phyloP scores from a whole-genome alignment of 2,888 invertebrate genomes.

The Ochlodes sylvanus region DNA sequence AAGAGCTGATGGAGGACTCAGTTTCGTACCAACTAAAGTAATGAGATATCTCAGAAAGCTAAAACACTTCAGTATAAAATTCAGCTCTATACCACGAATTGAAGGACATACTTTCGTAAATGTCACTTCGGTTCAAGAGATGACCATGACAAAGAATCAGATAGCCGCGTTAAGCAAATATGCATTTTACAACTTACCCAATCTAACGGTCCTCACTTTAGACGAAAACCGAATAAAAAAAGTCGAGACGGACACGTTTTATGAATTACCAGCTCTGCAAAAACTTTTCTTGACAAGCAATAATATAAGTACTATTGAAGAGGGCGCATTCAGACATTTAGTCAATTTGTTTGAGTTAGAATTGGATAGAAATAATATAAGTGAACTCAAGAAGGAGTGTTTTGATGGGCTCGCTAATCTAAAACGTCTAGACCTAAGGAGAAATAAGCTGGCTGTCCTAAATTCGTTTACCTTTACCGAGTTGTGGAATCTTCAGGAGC shows the following conservation, averaged over 20 bases:
- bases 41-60: conserved; percentile 87
- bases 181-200: conserved; percentile 90
- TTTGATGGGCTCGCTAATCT: conserved; percentile 91
- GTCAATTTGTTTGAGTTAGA: conserved; percentile 91
- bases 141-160: conserved; percentile 89
- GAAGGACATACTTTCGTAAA: conserved; percentile 91
- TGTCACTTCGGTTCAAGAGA: conserved; percentile 87
- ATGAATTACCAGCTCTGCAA: conserved; percentile 88
- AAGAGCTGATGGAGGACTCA: conserved; percentile 88
- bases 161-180: conserved; percentile 87
- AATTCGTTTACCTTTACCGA: conserved; percentile 92
- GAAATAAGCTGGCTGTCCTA: conserved; percentile 90
- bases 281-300: conserved; percentile 94
- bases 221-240: conserved; percentile 91
- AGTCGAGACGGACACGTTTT: conserved; percentile 90
- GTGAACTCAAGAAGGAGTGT: conserved; percentile 90
- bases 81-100: conserved; percentile 89
- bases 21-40: conserved; percentile 90
- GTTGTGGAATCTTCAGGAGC: conserved; percentile 88
- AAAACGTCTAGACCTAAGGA: conserved; percentile 89
- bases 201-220: conserved; percentile 88
- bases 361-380: conserved; percentile 91
- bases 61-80: conserved; percentile 88
- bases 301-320: conserved; percentile 92
- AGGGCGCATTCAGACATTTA: conserved; percentile 91